Conservation (phyloP, 2,797 vertebrate genomes). For the Octomys mimax region DNA sequence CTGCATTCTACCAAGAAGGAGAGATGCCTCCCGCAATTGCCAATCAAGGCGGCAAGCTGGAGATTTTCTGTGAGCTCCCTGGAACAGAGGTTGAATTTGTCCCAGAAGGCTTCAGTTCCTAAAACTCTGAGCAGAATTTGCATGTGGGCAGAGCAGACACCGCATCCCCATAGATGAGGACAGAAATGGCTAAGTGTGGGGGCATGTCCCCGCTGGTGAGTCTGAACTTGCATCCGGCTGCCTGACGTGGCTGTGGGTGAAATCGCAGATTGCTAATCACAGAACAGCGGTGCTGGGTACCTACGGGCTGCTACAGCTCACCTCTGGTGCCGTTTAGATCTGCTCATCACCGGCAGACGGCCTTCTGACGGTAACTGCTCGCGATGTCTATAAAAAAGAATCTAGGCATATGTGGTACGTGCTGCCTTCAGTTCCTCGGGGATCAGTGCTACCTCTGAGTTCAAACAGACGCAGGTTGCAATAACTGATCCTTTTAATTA, state of each 20-base stretch:
- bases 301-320: background rate
- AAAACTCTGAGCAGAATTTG: background rate
- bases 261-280: background rate
- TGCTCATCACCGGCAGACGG: background rate
- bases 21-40: too few relatives aligned
- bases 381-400: background rate
- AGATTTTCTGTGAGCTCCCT: too few relatives aligned
- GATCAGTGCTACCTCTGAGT: background rate
- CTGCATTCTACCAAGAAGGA: background rate
- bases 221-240: too few relatives aligned
- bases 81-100: rapidly evolving
- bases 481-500: background rate
- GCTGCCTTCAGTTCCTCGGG: background rate
- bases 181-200: too few relatives aligned
- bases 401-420: background rate
- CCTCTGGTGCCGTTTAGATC: background rate
- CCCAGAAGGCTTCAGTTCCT: background rate
- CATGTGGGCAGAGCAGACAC: background rate
- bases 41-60: background rate
- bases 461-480: too few relatives aligned
- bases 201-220: background rate
- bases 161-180: background rate
- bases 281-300: background rate
- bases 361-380: background rate
- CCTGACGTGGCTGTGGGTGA: background rate